Conservation (phyloP, 2,797 vertebrate species). For the Platalea minor region DNA sequence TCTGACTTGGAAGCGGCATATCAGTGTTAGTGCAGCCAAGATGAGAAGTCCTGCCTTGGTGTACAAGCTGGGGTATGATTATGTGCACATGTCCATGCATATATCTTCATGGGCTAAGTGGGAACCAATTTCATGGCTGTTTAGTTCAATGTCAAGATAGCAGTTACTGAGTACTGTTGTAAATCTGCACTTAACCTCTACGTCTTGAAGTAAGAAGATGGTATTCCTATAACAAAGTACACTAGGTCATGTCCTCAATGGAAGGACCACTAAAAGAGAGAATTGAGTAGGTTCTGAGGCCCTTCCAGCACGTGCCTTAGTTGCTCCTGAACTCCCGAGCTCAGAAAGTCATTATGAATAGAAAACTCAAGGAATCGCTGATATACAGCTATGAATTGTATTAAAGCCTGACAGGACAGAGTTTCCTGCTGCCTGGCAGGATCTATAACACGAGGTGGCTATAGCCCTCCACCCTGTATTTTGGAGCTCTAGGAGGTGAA, state of each 20-base stretch:
- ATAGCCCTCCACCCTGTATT: neutral
- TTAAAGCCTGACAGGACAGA: neutral
- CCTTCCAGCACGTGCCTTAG: neutral
- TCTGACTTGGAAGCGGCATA: neutral
- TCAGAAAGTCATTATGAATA: neutral
- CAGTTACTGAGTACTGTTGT: neutral
- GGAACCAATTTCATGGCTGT: neutral
- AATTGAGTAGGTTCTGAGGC: neutral
- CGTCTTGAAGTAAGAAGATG: neutral
- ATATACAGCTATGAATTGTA: neutral
- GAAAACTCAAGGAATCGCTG: neutral
- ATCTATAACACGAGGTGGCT: neutral
- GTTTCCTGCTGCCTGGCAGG: neutral
- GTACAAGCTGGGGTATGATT: neutral
- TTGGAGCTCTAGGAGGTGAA: constrained; percentile 16
- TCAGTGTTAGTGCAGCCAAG: neutral
- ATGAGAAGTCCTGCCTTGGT: neutral
- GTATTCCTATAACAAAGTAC: neutral
- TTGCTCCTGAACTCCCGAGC: neutral
- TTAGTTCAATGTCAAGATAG: neutral
- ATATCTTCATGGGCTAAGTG: neutral
- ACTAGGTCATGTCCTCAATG: neutral
- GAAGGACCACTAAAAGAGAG: neutral
- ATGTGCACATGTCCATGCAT: neutral
- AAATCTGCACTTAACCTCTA: neutral